A percentile compares a stretch with the other conserved stretches of the same genome.
These are phyloP conservation scores for Melieria omissa DNA, from an alignment of 2,888 invertebrate genomes.

Conservation along the genomic window DNA sequence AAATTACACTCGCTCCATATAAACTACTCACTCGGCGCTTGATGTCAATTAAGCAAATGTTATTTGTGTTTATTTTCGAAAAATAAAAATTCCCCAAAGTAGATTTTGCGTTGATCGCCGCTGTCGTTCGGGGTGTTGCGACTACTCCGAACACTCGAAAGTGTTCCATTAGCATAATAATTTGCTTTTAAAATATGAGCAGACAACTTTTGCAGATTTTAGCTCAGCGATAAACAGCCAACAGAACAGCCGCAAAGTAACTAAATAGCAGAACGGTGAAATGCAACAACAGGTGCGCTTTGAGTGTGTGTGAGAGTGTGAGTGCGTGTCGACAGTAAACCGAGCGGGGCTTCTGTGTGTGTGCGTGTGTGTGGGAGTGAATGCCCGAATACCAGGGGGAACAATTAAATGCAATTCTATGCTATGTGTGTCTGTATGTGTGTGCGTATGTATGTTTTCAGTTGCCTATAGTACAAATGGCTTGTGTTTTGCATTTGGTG, in stretches of 20 bases:
- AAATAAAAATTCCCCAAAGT: no score
- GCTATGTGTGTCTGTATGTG: not conserved
- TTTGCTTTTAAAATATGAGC: conserved; percentile 13
- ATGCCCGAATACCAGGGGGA: conserved; percentile 33
- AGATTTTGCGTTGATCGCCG: no score
- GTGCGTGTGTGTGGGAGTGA: conserved; percentile 14
- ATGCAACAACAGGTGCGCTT: conserved; percentile 33
- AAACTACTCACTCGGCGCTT: not conserved
- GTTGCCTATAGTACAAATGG: not conserved
- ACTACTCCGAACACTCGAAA: conserved; percentile 8
- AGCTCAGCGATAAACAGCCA: conserved; percentile 8
- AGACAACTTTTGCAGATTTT: conserved; percentile 22
- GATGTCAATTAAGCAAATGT: no score
- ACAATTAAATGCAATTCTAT: conserved; percentile 47
- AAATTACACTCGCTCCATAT: not conserved
- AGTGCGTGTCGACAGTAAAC: not conserved
- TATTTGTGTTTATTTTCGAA: no score
- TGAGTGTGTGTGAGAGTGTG: not conserved
- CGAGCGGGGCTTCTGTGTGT: not conserved
- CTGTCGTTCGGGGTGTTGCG: not conserved
- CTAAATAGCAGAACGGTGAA: conserved; percentile 8
- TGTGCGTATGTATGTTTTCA: not conserved
- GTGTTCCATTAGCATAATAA: conserved; percentile 34
- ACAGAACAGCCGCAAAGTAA: conserved; percentile 1
- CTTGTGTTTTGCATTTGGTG: not conserved